These are phyloP conservation scores for Gymnarchus niloticus DNA, from an alignment of 2,113 vertebrate genomes.

Conservation along the genomic window DNA sequence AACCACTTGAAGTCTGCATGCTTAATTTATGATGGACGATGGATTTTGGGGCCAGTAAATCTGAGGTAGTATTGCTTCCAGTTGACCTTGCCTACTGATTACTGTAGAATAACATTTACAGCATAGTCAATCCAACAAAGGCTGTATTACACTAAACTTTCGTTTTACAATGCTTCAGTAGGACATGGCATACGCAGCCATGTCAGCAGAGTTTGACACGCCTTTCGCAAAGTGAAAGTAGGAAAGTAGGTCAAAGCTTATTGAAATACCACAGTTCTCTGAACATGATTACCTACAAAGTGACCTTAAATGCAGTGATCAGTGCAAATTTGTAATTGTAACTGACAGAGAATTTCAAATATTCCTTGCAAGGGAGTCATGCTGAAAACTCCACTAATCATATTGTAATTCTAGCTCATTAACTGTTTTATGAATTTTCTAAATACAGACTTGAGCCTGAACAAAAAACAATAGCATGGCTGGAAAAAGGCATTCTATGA, in stretches of 20 bases:
- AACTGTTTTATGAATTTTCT: background rate
- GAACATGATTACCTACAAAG: constrained; percentile 22
- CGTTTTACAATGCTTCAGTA: background rate
- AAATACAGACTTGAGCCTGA: background rate
- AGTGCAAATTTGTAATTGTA: constrained; percentile 26
- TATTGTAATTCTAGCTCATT: background rate
- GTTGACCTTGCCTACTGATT: constrained; percentile 29
- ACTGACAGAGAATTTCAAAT: constrained; percentile 22
- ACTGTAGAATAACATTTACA: background rate
- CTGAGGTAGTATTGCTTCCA: constrained; percentile 34
- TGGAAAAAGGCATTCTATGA: background rate
- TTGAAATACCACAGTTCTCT: constrained; percentile 23
- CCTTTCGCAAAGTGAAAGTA: constrained; percentile 10
- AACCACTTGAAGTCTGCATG: constrained; percentile 50
- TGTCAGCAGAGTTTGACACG: background rate
- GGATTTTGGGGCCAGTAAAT: constrained; percentile 31
- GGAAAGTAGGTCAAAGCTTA: constrained; percentile 18
- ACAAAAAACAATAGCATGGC: background rate
- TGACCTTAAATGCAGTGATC: constrained; percentile 23
- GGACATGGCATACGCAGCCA: background rate
- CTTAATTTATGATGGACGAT: constrained; percentile 51
- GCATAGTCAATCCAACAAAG: background rate
- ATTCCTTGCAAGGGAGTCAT: background rate
- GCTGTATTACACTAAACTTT: background rate
- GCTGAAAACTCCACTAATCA: constrained; percentile 1